Conservation (phyloP, 1,140 invertebrate genomes). For the Orchestia grillus region DNA sequence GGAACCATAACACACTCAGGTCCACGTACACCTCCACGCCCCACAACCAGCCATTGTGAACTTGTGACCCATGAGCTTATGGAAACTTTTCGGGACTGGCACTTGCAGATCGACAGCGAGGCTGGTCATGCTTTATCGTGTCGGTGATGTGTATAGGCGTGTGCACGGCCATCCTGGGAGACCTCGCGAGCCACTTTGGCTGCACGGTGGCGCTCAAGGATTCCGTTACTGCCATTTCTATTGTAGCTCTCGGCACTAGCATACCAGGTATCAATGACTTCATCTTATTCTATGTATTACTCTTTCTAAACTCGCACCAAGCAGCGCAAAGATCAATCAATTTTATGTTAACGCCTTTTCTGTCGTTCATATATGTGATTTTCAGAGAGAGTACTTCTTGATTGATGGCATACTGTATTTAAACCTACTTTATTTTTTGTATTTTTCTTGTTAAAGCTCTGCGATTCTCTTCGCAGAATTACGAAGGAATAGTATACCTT, state of each 20-base stretch:
- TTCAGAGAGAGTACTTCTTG: not conserved
- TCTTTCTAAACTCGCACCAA: not conserved
- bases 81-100: not conserved
- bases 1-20: not conserved
- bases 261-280: constrained; percentile 73
- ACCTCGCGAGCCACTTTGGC: constrained; percentile 77
- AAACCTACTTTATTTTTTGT: not conserved
- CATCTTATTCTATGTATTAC: not conserved
- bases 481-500: not conserved
- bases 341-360: not conserved
- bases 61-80: not conserved
- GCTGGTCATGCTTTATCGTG: constrained; percentile 78
- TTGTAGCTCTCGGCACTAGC: constrained; percentile 77
- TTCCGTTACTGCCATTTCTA: constrained; percentile 77
- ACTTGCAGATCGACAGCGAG: constrained; percentile 71
- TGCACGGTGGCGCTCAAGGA: constrained; percentile 78
- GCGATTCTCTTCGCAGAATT: not conserved
- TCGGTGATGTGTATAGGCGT: constrained; percentile 76
- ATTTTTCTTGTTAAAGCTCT: not conserved
- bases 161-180: constrained; percentile 77
- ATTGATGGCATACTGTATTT: not conserved
- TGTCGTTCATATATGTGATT: not conserved
- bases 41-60: not conserved
- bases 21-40: not conserved
- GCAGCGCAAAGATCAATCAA: not conserved